Evolutionary conservation across 2,888 invertebrate species (phyloP), one percentile per base, ranked within the genome.

Genomic region (Cancer borealis): DNA sequence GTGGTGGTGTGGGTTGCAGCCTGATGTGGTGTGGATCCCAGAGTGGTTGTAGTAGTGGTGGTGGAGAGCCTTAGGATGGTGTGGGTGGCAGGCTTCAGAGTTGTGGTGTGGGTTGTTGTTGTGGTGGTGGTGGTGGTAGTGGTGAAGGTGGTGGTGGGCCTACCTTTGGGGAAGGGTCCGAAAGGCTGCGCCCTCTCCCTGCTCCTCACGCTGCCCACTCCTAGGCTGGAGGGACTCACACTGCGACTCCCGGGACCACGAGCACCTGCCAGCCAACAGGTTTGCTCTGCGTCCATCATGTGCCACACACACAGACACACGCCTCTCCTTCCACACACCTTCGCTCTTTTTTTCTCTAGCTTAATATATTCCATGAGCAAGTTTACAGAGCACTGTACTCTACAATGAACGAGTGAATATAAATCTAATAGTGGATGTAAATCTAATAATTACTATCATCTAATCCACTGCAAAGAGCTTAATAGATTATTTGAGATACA

Each of bases 81-180:
- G 73, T 73, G 60, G 60, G 17, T 21, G 60, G 60, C 21, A 21
- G 60, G 21, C 60, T 60, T 73, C 73, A 26, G 10, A 73, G n/a
- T 73, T 47, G 88, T 46, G 21, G 88, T 88, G 66, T n/a, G 21
- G 47, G 88, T 88, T 8, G 47, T 39, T 14, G 5, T 88, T 0
- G 17, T 45, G 47, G 88, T 88, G 26, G 47, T 88, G 26, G 88
- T 47, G 26, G 17, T 47, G 30, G 88, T 47, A 2, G 49, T 88
- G 26, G 21, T 46, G n/a, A 47, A 17, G 12, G 46, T 45, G 8
- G 88, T 88, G 26, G 46, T 3, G 46, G n/a, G 14, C 95, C 94
- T 96, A 96, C 98, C 98, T 96, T 97, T 97, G 12, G 98, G 98
- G 96, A 98, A 98, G 6, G 98, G 97, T 96, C 98, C 98, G 96